Percentiles rank a stretch among this genome's conserved stretches.
Conservation (phyloP, 2,888 invertebrate genomes). For the Timandra comae region DNA sequence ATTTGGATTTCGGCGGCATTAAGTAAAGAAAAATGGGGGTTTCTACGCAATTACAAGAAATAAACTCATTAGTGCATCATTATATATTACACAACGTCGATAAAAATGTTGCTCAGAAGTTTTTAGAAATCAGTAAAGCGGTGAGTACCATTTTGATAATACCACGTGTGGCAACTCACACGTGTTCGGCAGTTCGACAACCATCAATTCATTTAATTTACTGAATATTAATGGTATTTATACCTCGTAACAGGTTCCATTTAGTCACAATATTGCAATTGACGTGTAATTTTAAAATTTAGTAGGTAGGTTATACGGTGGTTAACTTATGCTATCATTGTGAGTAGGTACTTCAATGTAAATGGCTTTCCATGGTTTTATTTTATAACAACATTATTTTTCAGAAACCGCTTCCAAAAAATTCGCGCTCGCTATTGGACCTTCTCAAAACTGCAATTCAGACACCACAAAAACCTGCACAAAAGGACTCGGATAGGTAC, state of each 20-base stretch:
- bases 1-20: not conserved
- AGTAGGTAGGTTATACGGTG: too few species aligned
- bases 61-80: conserved; percentile 79
- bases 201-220: too few species aligned
- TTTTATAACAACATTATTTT: too few species aligned
- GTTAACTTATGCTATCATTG: too few species aligned
- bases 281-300: too few species aligned
- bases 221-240: too few species aligned
- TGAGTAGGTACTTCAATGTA: too few species aligned
- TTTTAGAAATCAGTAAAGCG: conserved; percentile 83
- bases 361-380: conserved; percentile 21
- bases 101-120: conserved; percentile 80
- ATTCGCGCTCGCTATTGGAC: conserved; percentile 79
- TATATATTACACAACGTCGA: conserved; percentile 78
- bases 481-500: conserved; percentile 25
- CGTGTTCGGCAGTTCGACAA: conserved; percentile 43
- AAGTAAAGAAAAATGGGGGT: conserved; percentile 44
- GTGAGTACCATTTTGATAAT: conserved; percentile 71
- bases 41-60: conserved; percentile 40
- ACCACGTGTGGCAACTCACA: conserved; percentile 58
- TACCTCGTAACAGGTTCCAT: too few species aligned
- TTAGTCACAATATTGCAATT: too few species aligned
- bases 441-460: conserved; percentile 42
- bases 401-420: conserved; percentile 81
- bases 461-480: conserved; percentile 18